phyloP scores from a whole-genome alignment of 2,797 vertebrate genomes.

The Rallus crepitans region DNA sequence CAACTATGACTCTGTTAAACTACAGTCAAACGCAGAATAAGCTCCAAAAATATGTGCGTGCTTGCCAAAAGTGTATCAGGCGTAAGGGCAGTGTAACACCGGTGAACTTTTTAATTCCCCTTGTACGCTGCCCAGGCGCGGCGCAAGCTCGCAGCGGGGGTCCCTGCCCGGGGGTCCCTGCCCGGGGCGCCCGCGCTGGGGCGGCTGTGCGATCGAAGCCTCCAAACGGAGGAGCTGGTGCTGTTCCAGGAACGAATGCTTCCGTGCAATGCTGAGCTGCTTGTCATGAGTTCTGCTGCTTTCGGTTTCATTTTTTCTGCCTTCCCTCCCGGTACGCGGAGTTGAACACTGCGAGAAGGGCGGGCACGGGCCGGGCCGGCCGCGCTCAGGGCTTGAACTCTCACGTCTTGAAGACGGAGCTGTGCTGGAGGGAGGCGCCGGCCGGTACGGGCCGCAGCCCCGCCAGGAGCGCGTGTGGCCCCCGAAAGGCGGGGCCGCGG shows the following conservation, averaged over 20 bases:
- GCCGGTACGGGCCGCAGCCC: not conserved
- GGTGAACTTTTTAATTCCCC: not conserved
- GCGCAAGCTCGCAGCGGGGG: no score
- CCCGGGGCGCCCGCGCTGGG: no score
- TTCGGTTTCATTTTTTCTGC: no score
- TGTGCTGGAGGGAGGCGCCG: not conserved
- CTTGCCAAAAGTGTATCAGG: not conserved
- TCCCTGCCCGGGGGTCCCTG: no score
- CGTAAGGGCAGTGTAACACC: no score
- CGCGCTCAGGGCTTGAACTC: rapidly evolving
- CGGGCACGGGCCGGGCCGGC: rapidly evolving
- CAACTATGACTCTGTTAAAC: not conserved
- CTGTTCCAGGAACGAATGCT: rapidly evolving
- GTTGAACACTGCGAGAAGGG: not conserved
- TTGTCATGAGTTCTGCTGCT: rapidly evolving
- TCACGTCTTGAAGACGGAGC: rapidly evolving
- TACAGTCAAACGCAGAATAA: not conserved
- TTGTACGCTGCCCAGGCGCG: no score
- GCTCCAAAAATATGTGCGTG: rapidly evolving
- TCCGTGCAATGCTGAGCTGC: no score
- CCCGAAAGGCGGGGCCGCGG: not conserved
- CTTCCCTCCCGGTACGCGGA: rapidly evolving
- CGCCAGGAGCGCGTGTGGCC: not conserved
- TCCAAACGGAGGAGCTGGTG: no score
- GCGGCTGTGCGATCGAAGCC: rapidly evolving